Evolutionary conservation across 1,140 invertebrate species (phyloP).

Genomic region (Hirudo medicinalis): DNA sequence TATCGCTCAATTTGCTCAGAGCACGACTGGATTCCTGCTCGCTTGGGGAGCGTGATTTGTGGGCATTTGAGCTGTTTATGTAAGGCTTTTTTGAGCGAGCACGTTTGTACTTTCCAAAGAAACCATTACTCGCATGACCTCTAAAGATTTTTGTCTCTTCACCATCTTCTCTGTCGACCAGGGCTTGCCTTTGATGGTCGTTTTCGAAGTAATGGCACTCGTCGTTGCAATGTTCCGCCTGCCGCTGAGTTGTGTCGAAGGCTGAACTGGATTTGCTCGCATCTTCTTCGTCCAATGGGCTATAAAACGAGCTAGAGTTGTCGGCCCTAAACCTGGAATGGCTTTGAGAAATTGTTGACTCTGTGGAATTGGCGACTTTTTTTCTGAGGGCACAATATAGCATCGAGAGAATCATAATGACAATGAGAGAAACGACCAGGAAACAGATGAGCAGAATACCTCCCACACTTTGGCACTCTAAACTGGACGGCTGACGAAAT

Average conservation of each 20-base stretch:
- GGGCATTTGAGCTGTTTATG: neutral
- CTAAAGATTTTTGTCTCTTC: slow-evolving; percentile 2
- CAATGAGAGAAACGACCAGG: neutral
- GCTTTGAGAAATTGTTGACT: neutral
- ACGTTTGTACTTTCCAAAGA: slow-evolving; percentile 3
- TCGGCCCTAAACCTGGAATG: neutral
- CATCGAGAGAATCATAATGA: neutral
- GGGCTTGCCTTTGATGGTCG: neutral
- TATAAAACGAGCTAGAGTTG: neutral
- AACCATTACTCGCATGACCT: neutral
- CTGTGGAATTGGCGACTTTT: too few relatives aligned
- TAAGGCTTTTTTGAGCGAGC: neutral
- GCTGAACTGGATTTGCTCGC: neutral
- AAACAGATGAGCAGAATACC: neutral
- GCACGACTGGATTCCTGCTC: neutral
- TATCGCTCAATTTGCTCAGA: neutral
- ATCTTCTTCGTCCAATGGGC: slow-evolving; percentile 5
- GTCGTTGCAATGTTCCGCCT: neutral
- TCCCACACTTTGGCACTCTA: neutral
- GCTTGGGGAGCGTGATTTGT: neutral
- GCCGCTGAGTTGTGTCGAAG: slow-evolving; percentile 1
- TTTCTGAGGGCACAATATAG: neutral
- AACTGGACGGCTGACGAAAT: slow-evolving; percentile 6
- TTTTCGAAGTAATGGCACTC: neutral
- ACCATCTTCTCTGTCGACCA: neutral